Conservation (phyloP, 2,888 invertebrate genomes). For the Volucella inflata region DNA sequence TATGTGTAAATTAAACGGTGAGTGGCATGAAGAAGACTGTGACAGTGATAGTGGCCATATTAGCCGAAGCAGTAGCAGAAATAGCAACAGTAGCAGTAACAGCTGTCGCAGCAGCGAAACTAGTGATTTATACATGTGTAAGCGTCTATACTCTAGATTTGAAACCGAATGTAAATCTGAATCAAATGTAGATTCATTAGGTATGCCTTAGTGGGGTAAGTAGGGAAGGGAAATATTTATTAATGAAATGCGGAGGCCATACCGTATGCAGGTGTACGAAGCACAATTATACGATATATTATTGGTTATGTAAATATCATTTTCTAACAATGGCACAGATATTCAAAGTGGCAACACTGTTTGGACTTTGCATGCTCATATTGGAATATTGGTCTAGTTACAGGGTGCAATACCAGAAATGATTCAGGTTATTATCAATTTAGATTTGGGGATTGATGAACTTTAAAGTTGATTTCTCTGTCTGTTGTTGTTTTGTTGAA, state of each 20-base stretch:
- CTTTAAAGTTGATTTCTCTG: slow-evolving; percentile 31
- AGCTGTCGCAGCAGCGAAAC: slow-evolving; percentile 54
- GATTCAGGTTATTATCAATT: slow-evolving; percentile 54
- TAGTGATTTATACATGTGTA: slow-evolving; percentile 71
- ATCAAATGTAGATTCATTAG: slow-evolving; percentile 37
- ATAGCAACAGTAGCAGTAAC: slow-evolving; percentile 53
- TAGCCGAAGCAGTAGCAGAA: slow-evolving; percentile 66
- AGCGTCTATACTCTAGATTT: slow-evolving; percentile 29
- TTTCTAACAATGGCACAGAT: slow-evolving; percentile 27
- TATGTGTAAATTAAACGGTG: slow-evolving; percentile 46
- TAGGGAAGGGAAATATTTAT: slow-evolving; percentile 46
- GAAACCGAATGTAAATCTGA: background rate
- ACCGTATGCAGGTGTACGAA: slow-evolving; percentile 12
- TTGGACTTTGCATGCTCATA: slow-evolving; percentile 2
- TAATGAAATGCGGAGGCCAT: slow-evolving; percentile 69
- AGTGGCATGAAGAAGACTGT: slow-evolving; percentile 53
- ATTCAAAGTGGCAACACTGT: slow-evolving; percentile 31
- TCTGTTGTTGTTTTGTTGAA: slow-evolving; percentile 1
- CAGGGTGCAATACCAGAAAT: slow-evolving; percentile 8
- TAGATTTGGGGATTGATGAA: slow-evolving; percentile 39
- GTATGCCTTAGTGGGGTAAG: slow-evolving; percentile 35
- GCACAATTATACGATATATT: background rate
- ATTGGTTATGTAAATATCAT: slow-evolving; percentile 64
- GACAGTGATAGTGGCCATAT: slow-evolving; percentile 67
- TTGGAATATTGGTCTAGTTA: background rate